A percentile compares a stretch with the other conserved stretches of the same genome.
phyloP scores from a whole-genome alignment of 2,797 vertebrate species.

The Spea hammondii region DNA sequence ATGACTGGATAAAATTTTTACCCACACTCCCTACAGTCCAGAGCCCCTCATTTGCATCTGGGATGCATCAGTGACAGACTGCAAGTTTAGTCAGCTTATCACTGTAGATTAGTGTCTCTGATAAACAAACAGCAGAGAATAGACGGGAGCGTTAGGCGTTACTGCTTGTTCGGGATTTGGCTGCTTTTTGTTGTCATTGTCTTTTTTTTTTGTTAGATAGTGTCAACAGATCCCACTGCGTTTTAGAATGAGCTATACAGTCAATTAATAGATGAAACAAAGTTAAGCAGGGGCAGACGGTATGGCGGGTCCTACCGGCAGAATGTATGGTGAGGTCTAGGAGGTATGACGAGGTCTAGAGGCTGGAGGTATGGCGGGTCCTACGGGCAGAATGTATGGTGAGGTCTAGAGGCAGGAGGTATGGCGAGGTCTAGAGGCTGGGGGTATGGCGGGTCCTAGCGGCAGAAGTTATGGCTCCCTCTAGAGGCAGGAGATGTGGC shows the following conservation, averaged over 20 bases:
- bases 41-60: slow-evolving; percentile 56
- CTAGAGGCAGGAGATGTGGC: no score
- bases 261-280: not conserved
- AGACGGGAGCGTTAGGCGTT: slow-evolving; percentile 21
- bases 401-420: no score
- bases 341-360: no score
- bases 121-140: slow-evolving; percentile 55
- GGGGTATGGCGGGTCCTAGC: no score
- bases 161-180: no score
- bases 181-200: no score
- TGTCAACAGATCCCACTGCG: not conserved
- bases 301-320: not conserved
- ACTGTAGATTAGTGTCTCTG: slow-evolving; percentile 57
- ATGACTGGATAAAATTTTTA: slow-evolving; percentile 62
- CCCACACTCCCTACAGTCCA: slow-evolving; percentile 55
- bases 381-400: no score
- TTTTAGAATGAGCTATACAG: no score
- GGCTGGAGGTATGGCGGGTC: no score
- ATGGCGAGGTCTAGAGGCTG: no score
- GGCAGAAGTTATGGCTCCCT: no score
- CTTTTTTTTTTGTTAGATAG: no score
- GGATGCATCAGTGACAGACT: slow-evolving; percentile 53
- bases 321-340: not conserved
- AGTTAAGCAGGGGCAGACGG: slow-evolving; percentile 9
- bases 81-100: slow-evolving; percentile 59